Percentiles rank a stretch among this genome's conserved stretches.
phyloP scores from a whole-genome alignment of 1,140 invertebrate species.

The Andrena cerasifolii region DNA sequence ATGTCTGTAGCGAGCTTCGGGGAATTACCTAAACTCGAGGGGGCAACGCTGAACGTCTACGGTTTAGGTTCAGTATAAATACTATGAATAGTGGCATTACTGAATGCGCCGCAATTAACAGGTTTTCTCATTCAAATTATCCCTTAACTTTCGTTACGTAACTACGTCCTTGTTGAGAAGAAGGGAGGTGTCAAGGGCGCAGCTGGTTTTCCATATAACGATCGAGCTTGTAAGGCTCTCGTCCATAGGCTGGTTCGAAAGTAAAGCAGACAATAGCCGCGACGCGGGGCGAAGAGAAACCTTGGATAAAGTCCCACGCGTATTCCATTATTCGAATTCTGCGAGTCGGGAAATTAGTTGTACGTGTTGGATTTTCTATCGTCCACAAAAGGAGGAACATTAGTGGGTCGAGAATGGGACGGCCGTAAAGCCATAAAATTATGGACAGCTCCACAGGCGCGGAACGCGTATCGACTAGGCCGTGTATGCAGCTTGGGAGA shows the following conservation, averaged over 20 bases:
- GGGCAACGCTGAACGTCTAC: not conserved
- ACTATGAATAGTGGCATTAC: not conserved
- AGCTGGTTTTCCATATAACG: not conserved
- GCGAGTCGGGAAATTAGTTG: conserved; percentile 21
- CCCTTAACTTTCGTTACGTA: conserved; percentile 1
- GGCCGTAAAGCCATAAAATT: not conserved
- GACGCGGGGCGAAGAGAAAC: conserved; percentile 30
- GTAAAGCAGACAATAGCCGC: conserved; percentile 20
- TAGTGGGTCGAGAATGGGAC: conserved; percentile 21
- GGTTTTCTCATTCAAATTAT: not conserved
- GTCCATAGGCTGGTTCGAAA: conserved; percentile 13
- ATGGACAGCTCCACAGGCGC: not conserved
- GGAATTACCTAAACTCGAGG: not conserved
- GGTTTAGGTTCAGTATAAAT: not conserved
- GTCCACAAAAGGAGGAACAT: conserved; percentile 25
- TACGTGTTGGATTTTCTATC: conserved; percentile 7
- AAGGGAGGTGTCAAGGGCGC: conserved; percentile 23
- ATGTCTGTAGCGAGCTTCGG: not conserved
- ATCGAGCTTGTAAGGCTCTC: not conserved
- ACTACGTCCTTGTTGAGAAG: not conserved
- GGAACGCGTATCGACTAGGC: not conserved
- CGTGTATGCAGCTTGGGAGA: not conserved
- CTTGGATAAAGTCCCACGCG: conserved; percentile 74
- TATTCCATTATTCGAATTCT: conserved; percentile 71
- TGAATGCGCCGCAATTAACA: not conserved